A percentile compares a stretch with the other conserved stretches of the same genome.
These are phyloP conservation scores for Colossoma macropomum DNA, from an alignment of 2,113 vertebrate species.

Conservation along the genomic window DNA sequence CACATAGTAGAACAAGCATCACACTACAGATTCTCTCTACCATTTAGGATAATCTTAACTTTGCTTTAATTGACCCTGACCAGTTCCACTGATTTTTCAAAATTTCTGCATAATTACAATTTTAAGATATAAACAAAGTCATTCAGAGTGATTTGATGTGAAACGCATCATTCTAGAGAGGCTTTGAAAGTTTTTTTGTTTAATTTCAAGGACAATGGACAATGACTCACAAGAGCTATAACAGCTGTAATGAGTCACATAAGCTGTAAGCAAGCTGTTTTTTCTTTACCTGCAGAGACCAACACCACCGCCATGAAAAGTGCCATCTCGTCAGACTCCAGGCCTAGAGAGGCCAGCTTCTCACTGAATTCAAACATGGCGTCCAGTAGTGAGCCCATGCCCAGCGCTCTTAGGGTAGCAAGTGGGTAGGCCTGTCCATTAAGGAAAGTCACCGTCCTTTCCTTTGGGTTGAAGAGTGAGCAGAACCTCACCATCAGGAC, in stretches of 20 bases:
- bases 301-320: constrained; percentile 84
- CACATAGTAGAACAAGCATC: too few species aligned
- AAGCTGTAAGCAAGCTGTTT: not conserved
- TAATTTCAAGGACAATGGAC: not conserved
- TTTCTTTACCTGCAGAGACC: constrained; percentile 78
- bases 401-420: constrained; percentile 69
- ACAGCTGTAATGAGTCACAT: not conserved
- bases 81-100: too few species aligned
- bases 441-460: constrained; percentile 77
- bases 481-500: constrained; percentile 84
- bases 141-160: too few species aligned
- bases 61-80: too few species aligned
- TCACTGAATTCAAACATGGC: constrained; percentile 83
- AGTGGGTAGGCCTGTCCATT: constrained; percentile 80
- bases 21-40: too few species aligned
- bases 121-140: too few species aligned
- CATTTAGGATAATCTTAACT: too few species aligned
- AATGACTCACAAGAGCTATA: not conserved
- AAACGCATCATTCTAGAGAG: too few species aligned
- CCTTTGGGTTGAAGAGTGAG: constrained; percentile 77
- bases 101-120: too few species aligned
- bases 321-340: constrained; percentile 82
- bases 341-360: constrained; percentile 74
- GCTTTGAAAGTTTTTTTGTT: not conserved
- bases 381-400: constrained; percentile 79